Percentiles rank a stretch among this genome's conserved stretches.
These are phyloP conservation scores for Beris morrisii DNA, from an alignment of 2,888 invertebrate species.

Conservation along the genomic window DNA sequence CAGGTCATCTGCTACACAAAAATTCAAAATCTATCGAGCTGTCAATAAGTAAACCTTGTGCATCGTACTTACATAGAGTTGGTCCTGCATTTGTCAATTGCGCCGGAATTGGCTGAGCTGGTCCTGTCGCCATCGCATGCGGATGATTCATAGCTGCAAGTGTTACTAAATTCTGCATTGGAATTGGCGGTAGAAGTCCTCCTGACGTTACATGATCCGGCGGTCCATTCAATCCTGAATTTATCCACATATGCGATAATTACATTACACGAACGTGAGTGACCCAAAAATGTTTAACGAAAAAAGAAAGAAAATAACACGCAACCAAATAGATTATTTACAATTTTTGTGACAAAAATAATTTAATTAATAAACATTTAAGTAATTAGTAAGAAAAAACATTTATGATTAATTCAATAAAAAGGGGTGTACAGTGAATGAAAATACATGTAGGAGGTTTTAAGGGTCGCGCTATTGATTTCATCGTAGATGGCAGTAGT, in stretches of 20 bases:
- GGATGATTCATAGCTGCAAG: slow-evolving; percentile 60
- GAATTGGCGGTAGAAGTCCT: slow-evolving; percentile 70
- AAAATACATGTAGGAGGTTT: too few relatives aligned
- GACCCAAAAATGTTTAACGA: slow-evolving; percentile 12
- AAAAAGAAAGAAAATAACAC: slow-evolving; percentile 45
- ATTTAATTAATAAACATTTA: too few relatives aligned
- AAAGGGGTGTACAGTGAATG: too few relatives aligned
- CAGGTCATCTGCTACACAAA: not conserved
- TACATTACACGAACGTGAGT: slow-evolving; percentile 25
- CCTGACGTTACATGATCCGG: slow-evolving; percentile 57
- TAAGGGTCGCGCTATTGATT: too few relatives aligned
- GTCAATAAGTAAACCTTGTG: too few relatives aligned
- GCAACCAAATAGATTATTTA: slow-evolving; percentile 47
- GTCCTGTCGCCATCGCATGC: slow-evolving; percentile 39
- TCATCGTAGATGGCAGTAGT: too few relatives aligned
- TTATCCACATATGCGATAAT: slow-evolving; percentile 5
- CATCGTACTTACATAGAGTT: slow-evolving; percentile 55
- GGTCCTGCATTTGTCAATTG: slow-evolving; percentile 51
- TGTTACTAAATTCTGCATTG: slow-evolving; percentile 89
- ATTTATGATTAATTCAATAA: too few relatives aligned
- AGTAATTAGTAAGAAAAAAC: not conserved
- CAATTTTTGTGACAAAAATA: not conserved
- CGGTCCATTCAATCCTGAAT: slow-evolving; percentile 57
- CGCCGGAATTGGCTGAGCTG: slow-evolving; percentile 43
- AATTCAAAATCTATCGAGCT: too few relatives aligned